phyloP scores from a whole-genome alignment of 2,888 invertebrate genomes.

The Mylabris sibirica region DNA sequence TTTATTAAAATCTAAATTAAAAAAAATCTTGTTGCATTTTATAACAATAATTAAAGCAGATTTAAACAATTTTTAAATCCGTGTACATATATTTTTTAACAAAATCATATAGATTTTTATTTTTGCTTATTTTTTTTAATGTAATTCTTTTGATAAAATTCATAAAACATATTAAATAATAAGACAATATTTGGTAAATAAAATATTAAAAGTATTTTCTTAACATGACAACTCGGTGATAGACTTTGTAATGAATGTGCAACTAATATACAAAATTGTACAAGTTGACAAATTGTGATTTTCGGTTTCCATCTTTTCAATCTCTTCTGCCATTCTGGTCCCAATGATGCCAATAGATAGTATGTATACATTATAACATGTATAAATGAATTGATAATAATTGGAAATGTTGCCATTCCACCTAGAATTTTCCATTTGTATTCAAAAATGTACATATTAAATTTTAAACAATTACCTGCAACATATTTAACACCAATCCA shows the following conservation, averaged over 20 bases:
- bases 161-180: slow-evolving; percentile 76
- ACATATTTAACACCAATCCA: slow-evolving; percentile 71
- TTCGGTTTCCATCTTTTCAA: slow-evolving; percentile 68
- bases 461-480: slow-evolving; percentile 64
- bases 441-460: background rate
- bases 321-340: slow-evolving; percentile 65
- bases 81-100: too few species aligned
- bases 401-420: slow-evolving; percentile 70
- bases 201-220: slow-evolving; percentile 62
- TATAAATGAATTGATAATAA: slow-evolving; percentile 72
- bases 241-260: slow-evolving; percentile 66
- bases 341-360: slow-evolving; percentile 72
- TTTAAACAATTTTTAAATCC: too few species aligned
- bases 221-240: slow-evolving; percentile 67
- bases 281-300: slow-evolving; percentile 72
- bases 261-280: slow-evolving; percentile 73
- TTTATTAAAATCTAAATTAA: too few species aligned
- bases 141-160: slow-evolving; percentile 72
- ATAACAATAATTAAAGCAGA: too few species aligned
- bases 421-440: slow-evolving; percentile 61
- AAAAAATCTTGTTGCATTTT: too few species aligned
- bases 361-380: slow-evolving; percentile 82
- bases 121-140: slow-evolving; percentile 40
- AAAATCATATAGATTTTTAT: background rate
- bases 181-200: slow-evolving; percentile 70